phyloP scores from a whole-genome alignment of 1,140 invertebrate genomes.

The Drosophila seguyi region DNA sequence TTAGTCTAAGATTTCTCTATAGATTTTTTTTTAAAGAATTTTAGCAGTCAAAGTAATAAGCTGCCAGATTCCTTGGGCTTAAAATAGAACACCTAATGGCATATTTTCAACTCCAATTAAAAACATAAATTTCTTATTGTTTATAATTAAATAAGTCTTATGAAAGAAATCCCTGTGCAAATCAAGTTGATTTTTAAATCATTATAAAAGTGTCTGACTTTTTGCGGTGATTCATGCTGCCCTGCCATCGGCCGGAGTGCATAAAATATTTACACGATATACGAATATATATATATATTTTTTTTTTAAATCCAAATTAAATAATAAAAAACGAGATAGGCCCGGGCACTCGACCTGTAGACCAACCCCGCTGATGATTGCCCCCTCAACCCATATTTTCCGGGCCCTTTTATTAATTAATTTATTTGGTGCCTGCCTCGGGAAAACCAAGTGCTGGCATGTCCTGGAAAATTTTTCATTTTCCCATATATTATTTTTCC shows the following conservation, averaged over 20 bases:
- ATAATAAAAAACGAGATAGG: slow-evolving; percentile 57
- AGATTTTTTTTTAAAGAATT: no score
- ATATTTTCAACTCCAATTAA: background rate
- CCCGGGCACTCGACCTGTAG: slow-evolving; percentile 9
- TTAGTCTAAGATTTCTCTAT: no score
- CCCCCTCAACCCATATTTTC: slow-evolving; percentile 10
- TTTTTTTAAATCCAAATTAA: slow-evolving; percentile 73
- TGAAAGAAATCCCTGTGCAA: background rate
- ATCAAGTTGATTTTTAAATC: slow-evolving; percentile 14
- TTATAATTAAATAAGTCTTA: background rate
- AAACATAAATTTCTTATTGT: no score
- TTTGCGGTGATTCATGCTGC: background rate
- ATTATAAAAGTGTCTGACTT: slow-evolving; percentile 7
- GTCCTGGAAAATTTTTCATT: slow-evolving; percentile 17
- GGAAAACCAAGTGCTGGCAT: background rate
- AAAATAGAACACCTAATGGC: no score
- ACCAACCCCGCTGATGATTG: background rate
- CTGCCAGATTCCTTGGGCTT: no score
- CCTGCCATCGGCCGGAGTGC: slow-evolving; percentile 31
- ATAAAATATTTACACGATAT: slow-evolving; percentile 73
- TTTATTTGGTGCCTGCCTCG: slow-evolving; percentile 62
- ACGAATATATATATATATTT: no score
- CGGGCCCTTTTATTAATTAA: slow-evolving; percentile 79
- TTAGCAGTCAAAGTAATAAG: no score
- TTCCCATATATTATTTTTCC: no score